Percentiles rank a stretch among this genome's conserved stretches.
Conservation (phyloP, 2,888 invertebrate genomes). For the Sturmia bella region DNA sequence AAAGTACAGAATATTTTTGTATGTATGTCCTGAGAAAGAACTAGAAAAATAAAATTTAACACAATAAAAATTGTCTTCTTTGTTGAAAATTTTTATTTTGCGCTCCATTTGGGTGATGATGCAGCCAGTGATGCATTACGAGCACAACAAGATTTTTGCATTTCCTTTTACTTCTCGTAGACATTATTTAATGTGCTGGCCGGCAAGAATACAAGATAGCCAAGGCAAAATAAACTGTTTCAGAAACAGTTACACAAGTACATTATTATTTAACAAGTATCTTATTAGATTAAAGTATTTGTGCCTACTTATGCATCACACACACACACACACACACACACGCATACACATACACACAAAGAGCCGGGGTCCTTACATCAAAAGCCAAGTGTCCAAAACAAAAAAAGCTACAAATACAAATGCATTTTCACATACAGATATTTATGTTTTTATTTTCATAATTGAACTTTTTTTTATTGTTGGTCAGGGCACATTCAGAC, state of each 20-base stretch:
- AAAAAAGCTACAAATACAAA: too few species aligned
- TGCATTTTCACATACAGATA: background rate
- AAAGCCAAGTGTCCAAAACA: too few species aligned
- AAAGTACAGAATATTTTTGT: too few species aligned
- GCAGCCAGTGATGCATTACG: constrained; percentile 64
- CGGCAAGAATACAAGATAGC: background rate
- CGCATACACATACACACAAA: background rate
- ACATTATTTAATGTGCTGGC: constrained; percentile 48
- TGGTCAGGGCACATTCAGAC: constrained; percentile 20
- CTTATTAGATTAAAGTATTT: constrained; percentile 56
- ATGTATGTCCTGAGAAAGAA: constrained; percentile 4
- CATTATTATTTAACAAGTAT: constrained; percentile 48
- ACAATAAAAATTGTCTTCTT: constrained; percentile 63
- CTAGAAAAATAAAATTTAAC: constrained; percentile 34
- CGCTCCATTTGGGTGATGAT: constrained; percentile 68
- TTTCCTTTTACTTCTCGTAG: constrained; percentile 60
- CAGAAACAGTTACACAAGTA: constrained; percentile 33
- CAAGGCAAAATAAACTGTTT: constrained; percentile 14
- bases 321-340: background rate
- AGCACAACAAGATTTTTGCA: constrained; percentile 69
- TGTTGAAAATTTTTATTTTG: constrained; percentile 55
- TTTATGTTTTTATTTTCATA: background rate
- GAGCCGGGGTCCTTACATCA: too few species aligned
- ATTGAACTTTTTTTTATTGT: constrained; percentile 20
- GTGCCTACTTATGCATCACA: background rate